These are phyloP conservation scores for Trachymyrmex cornetzi DNA, from an alignment of 1,140 invertebrate genomes.

Conservation along the genomic window DNA sequence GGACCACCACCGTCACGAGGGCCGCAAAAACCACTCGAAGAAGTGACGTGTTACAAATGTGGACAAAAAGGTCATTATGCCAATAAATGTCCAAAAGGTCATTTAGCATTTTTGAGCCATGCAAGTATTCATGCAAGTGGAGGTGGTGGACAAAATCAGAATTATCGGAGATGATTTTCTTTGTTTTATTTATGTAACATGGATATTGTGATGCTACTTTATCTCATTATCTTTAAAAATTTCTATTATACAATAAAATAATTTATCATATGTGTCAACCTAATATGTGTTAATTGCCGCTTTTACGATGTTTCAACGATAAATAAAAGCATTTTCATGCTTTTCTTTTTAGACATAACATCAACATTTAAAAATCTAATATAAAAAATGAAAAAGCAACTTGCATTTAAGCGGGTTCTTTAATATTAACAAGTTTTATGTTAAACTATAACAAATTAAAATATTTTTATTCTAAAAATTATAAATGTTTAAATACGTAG, in stretches of 20 bases:
- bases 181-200: slow-evolving; percentile 70
- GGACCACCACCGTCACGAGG: slow-evolving; percentile 83
- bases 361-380: slow-evolving; percentile 38
- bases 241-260: slow-evolving; percentile 75
- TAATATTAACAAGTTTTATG: slow-evolving; percentile 27
- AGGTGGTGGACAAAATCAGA: slow-evolving; percentile 72
- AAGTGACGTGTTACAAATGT: slow-evolving; percentile 99
- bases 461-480: slow-evolving; percentile 73
- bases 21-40: slow-evolving; percentile 93
- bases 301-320: not conserved
- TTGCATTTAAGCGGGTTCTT: slow-evolving; percentile 12
- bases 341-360: not conserved
- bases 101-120: slow-evolving; percentile 97
- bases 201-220: slow-evolving; percentile 67
- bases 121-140: slow-evolving; percentile 74
- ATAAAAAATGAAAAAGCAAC: slow-evolving; percentile 5
- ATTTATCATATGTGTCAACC: slow-evolving; percentile 57
- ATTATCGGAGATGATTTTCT: slow-evolving; percentile 79
- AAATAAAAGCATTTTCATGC: not conserved
- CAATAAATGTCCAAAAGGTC: slow-evolving; percentile 99
- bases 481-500: slow-evolving; percentile 69
- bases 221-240: slow-evolving; percentile 71
- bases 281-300: slow-evolving; percentile 15
- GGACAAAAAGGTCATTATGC: slow-evolving; percentile 99
- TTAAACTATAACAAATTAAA: slow-evolving; percentile 70